Evolutionary conservation across 1,140 invertebrate species (phyloP), one percentile per base, ranked within the genome.

Genomic region (Magallana angulata): DNA sequence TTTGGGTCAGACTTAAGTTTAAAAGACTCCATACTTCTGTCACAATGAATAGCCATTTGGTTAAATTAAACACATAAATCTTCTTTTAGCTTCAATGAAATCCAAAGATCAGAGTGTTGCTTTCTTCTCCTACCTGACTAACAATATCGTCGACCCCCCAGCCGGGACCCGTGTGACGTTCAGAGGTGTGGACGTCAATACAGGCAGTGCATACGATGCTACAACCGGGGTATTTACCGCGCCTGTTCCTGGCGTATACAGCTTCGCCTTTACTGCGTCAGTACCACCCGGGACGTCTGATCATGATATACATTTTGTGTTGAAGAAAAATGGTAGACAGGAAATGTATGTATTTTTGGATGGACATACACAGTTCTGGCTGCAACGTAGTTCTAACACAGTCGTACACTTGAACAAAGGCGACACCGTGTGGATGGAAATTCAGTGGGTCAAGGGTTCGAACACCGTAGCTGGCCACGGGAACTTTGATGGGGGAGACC

Each of bases 171-270:
- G 14, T 16, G 30, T 80, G 30, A 30, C 48, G 14, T 80, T 85
- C n/a, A n/a, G 71, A 3, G 58, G 57, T 4, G 48, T 71, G n/a
- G 24, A 14, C 14, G 71, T 48, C 30, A 85, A 85, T 62, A 36
- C 18, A 14, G 85, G 85, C 11, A 71, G 48, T 48, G 85, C 60
- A 9, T 85, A 85, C 30, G 85, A 85, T n/a, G 24, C 24, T 36
- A 57, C 56, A 24, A 85, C 85, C 8, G 85, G 85, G 9, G 48
- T 85, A n/a, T 85, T 85, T 71, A 85, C 64, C 11, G 85, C 85
- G 7, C 85, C 85, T 6, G 16, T 71, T 3, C 57, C 85, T 0
- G 85, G 85, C 5, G 36, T 68, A 7, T 85, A 85, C 57, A 36
- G 30, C 24, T 80, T 80, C n/a, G 24, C 71, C 12, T 30, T 80